Evolutionary conservation across 37 sponge, comb jelly and placozoan genomes (phyloP).

Genomic region (Amphimedon queenslandica): DNA sequence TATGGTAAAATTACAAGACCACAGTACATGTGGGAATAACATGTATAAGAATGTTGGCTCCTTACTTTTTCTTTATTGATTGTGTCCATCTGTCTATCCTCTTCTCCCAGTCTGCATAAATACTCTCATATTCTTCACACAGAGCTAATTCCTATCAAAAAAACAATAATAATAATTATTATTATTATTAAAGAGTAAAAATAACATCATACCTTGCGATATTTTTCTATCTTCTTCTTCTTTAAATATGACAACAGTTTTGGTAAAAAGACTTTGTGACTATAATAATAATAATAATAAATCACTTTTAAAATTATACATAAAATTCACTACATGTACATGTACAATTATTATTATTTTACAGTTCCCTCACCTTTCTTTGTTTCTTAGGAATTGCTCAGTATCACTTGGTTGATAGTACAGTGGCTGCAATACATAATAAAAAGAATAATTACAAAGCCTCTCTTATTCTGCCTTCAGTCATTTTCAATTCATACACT

Average conservation of each 20-base stretch:
- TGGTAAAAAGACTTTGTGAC: slow-evolving; percentile 4
- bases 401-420: too few relatives aligned
- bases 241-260: neutral
- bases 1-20: too few relatives aligned
- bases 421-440: too few relatives aligned
- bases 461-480: too few relatives aligned
- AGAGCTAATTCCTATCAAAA: slow-evolving; percentile 40
- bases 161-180: neutral
- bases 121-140: slow-evolving; percentile 54
- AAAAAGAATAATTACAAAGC: too few relatives aligned
- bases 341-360: neutral
- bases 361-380: neutral
- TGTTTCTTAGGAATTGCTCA: too few relatives aligned
- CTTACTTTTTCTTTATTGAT: slow-evolving; percentile 51
- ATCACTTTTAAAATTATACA: neutral
- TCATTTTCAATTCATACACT: too few relatives aligned
- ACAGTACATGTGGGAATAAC: too few relatives aligned
- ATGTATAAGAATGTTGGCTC: neutral
- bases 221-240: slow-evolving; percentile 21
- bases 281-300: neutral
- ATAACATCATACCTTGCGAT: slow-evolving; percentile 31
- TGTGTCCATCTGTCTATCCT: slow-evolving; percentile 43
- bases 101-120: slow-evolving; percentile 59
- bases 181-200: neutral
- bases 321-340: neutral